Conservation (phyloP, 2,888 invertebrate genomes). For the Drosophila histrio region DNA sequence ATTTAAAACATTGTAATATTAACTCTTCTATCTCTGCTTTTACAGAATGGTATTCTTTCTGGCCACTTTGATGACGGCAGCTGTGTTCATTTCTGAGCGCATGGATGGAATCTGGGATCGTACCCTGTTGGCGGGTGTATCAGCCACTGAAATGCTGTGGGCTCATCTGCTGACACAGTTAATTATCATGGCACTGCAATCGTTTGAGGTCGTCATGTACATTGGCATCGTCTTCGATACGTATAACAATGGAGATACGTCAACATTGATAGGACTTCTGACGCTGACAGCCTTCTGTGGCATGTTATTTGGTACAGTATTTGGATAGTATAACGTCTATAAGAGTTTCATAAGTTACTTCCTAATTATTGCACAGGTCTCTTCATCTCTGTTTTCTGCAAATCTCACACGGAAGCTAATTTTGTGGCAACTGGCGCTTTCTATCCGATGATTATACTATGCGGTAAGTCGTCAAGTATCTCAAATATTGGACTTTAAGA, state of each 20-base stretch:
- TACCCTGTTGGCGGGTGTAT: constrained; percentile 93
- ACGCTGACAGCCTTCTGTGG: constrained; percentile 92
- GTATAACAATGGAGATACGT: constrained; percentile 83
- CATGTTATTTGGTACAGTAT: constrained; percentile 89
- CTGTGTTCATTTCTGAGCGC: constrained; percentile 91
- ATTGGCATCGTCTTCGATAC: constrained; percentile 84
- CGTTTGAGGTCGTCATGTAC: constrained; percentile 85
- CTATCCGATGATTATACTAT: constrained; percentile 94
- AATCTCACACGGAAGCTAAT: constrained; percentile 92
- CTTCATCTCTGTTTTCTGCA: constrained; percentile 91
- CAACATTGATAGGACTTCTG: constrained; percentile 87
- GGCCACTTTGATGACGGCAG: constrained; percentile 92
- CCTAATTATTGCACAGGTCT: constrained; percentile 86
- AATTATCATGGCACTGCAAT: constrained; percentile 89
- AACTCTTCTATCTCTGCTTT: background rate
- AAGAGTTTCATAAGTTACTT: background rate
- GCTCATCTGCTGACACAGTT: constrained; percentile 92
- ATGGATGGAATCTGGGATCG: constrained; percentile 94
- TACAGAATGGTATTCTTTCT: constrained; percentile 93
- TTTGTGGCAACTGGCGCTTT: constrained; percentile 94
- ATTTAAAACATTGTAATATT: background rate
- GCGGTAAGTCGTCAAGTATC: constrained; percentile 87
- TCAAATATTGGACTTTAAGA: background rate
- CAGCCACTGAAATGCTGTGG: constrained; percentile 90
- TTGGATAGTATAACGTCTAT: background rate